Base-by-base conservation (phyloP, 30 jellyfish, hydroid and myxozoan genomes). In the Cassiopea andromeda region DNA sequence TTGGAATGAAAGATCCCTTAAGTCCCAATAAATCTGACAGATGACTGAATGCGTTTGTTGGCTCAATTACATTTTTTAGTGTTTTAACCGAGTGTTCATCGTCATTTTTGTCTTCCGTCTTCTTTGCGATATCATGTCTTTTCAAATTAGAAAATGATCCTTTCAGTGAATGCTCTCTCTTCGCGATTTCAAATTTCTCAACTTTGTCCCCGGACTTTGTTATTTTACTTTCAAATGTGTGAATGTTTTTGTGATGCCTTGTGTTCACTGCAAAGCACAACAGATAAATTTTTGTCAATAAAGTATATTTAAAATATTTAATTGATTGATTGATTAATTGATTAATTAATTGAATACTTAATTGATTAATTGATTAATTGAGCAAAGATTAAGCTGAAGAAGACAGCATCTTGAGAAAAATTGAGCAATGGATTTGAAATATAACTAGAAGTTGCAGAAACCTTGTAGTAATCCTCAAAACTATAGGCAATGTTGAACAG, bases 1-100 rank as follows among this genome's bases (percentile, higher is more conserved):
- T 86, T 6, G 93, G 93, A 44, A 86, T 86, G 54, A 86, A 86
- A 14, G 93, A 86, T 0, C 93, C 93, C 49, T 86, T 86, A 2
- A 86, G 48, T 46, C 93, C 93, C 16, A 86, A 72, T 43, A 86
- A 60, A n/a, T 86, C 93, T 75, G 93, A 86, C 5, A 86, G 57
- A 68, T 86, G 93, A 1, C 93, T 87, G 46, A 86, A 86, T 17
- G 88, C 88, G 48, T 75, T 86, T 60, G 68, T 58, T 46, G 81
- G 89, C 50, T 78, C 95, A 15, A 79, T 88, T 5, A 79, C 64
- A 46, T 88, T 84, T 16, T 88, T 88, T 48, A 86, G 90, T 27
- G 72, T 76, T 44, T 80, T 80, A 14, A 64, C 6, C 13, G 77
- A 13, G 2, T 67, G 66, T 27, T 46, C 48, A 1, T 17, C 58